phyloP scores from a whole-genome alignment of 2,113 vertebrate species.

The Castor canadensis region DNA sequence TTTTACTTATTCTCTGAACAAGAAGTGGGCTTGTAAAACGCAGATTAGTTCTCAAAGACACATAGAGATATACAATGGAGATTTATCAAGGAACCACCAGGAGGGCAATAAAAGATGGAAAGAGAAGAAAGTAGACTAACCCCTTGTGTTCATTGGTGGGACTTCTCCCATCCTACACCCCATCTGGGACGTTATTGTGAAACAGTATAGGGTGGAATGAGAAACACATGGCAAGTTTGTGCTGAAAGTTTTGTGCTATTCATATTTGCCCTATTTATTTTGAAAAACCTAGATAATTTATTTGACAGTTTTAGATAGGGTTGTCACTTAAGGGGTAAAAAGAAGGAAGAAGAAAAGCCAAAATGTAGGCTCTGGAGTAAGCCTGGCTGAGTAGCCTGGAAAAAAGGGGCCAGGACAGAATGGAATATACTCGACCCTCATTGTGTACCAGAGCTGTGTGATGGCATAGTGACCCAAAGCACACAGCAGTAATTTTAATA shows the following conservation, averaged over 20 bases:
- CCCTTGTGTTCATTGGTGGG: not conserved
- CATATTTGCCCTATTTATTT: conserved; percentile 15
- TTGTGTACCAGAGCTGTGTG: not conserved
- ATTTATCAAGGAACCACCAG: not conserved
- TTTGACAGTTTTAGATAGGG: conserved; percentile 60
- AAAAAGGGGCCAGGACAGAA: not conserved
- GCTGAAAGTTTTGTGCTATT: conserved; percentile 27
- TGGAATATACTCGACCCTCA: not conserved
- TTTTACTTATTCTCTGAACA: conserved; percentile 18
- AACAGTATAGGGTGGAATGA: not conserved
- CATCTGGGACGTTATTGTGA: not conserved
- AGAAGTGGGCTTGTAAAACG: conserved; percentile 62
- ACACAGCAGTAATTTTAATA: not conserved
- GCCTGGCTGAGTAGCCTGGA: not conserved
- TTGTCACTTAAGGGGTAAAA: conserved; percentile 38
- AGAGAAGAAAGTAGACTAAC: not conserved
- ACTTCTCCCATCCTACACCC: not conserved
- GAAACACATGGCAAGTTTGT: not conserved
- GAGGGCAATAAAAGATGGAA: conserved; percentile 47
- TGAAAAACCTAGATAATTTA: conserved; percentile 60
- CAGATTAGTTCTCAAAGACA: conserved; percentile 46
- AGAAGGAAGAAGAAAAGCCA: conserved; percentile 29
- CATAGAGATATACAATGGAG: conserved; percentile 44
- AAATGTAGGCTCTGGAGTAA: not conserved
- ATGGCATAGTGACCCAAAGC: not conserved